These are phyloP conservation scores for Drosophila takahashii DNA, from an alignment of 1,140 invertebrate genomes.

Conservation along the genomic window DNA sequence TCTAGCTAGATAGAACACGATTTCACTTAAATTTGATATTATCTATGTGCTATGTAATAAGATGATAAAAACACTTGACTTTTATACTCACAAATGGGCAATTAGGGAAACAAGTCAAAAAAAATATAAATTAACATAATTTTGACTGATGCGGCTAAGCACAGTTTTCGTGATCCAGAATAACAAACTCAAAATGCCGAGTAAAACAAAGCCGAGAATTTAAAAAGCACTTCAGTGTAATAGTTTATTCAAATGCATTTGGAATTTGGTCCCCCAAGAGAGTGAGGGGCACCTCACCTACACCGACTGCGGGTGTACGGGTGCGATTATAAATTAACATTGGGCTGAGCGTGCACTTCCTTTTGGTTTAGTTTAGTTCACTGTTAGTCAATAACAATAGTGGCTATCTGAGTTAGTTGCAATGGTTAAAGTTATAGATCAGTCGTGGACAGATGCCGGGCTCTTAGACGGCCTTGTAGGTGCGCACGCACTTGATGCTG, in stretches of 20 bases:
- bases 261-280: slow-evolving; percentile 24
- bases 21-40: too few relatives aligned
- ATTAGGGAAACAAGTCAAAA: neutral
- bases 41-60: too few relatives aligned
- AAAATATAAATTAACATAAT: neutral
- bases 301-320: slow-evolving; percentile 25
- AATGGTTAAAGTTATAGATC: slow-evolving; percentile 60
- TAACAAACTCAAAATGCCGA: neutral
- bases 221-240: slow-evolving; percentile 50
- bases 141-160: slow-evolving; percentile 8
- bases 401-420: slow-evolving; percentile 66
- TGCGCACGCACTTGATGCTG: slow-evolving; percentile 89
- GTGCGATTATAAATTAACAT: slow-evolving; percentile 65
- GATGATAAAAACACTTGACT: neutral
- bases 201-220: neutral
- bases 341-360: slow-evolving; percentile 63
- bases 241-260: slow-evolving; percentile 76
- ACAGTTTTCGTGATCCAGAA: neutral
- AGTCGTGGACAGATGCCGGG: slow-evolving; percentile 51
- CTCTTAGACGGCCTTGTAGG: slow-evolving; percentile 87
- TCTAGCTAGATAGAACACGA: too few relatives aligned
- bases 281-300: slow-evolving; percentile 26
- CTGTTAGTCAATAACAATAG: slow-evolving; percentile 74
- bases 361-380: slow-evolving; percentile 38
- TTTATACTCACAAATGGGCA: neutral